Base-by-base conservation (phyloP, 2,113 vertebrate genomes). In the Cheilinus undulatus region DNA sequence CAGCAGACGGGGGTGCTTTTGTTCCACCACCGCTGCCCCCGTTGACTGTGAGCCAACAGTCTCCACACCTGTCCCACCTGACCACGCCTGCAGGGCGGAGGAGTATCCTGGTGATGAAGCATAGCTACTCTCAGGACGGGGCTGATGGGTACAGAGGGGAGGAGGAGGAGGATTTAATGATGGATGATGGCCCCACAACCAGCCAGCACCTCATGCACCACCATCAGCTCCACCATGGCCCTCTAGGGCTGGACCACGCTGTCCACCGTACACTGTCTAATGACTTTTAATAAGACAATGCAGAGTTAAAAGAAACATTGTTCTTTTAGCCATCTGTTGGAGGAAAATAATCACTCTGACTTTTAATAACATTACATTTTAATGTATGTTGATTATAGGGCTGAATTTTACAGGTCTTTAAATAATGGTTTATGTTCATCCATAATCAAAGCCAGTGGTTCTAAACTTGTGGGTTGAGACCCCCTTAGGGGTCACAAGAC, bases 61-160 rank as follows among this genome's bases (percentile, higher is more conserved):
- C 87, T 0, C 80, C 88, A 0, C 85, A 57, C 24, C 76, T 89
- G 26, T 71, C 84, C 48, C 89, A 85, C 49, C 88, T 87, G 62
- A 79, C 58, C 32, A 83, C 69, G 0, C 95, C 96, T n/a, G 68
- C 89, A 53, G 94, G 93, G 88, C 94, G 94, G 30, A 94, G 96
- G 77, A 98, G 94, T 80, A 96, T 98, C 77, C 91, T 97, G 40
- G 95, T 99, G 85, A 97, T 99, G 96, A 99, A 97, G 92, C 97
- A 98, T 92, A 98, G 93, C 89, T 98, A 97, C 79, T 97, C 96
- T 8, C 96, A 98, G 69, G 97, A 98, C n/a, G 95, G 93, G n/a
- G 93, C 93, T 0, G 96, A 96, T 13, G 89, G 92, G 53, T 96
- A 96, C 51, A 95, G 97, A 73, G 92, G 53, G 53, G 36, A 45